Evolutionary conservation across 2,797 vertebrate genomes (phyloP), one percentile per base, ranked within the genome.

Genomic region (Parauchenoglanis punctatus): DNA sequence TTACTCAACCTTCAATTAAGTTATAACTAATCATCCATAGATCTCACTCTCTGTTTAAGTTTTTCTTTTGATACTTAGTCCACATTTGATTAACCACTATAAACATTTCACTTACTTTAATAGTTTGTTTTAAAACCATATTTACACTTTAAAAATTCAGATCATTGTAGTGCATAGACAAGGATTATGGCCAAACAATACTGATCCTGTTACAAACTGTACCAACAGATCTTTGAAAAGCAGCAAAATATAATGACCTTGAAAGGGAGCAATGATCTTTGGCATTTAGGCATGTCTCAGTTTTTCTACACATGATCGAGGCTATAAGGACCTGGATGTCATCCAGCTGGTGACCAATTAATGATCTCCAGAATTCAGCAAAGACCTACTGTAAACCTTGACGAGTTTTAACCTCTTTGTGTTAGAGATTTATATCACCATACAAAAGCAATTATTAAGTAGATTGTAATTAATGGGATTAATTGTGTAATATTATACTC

Each of bases 341-440:
- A 11, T 52, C 8, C 1, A 31, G 87, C 31, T 92, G 70, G 92
- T 93, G 76, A 94, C 89, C 93, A 83, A 93, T 92, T 92, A 93
- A 94, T 91, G 85, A 68, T 58, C 85, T 90, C 81, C 70, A 89
- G 68, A 85, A 20, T 76, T 12, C 46, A 75, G 59, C 85, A 87
- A 78, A 88, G 77, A 72, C 73, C 56, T 83, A 78, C 58, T 75
- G 18, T 35, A 90, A 83, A 65, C 15, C 2, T 15, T 35, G n/a
- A 76, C 8, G 7, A 54, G 84, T 20, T 46, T 87, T 13, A 68
- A 23, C n/a, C 46, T 44, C 10, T 56, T 7, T 8, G 12, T 63
- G 13, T 40, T 75, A 20, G 8, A 67, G 7, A 25, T 52, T 52
- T 7, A 46, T 31, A 25, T n/a, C 18, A 46, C 3, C 3, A 70